These are phyloP conservation scores for Perdita meconis DNA, from an alignment of 2,888 invertebrate species.

Conservation along the genomic window DNA sequence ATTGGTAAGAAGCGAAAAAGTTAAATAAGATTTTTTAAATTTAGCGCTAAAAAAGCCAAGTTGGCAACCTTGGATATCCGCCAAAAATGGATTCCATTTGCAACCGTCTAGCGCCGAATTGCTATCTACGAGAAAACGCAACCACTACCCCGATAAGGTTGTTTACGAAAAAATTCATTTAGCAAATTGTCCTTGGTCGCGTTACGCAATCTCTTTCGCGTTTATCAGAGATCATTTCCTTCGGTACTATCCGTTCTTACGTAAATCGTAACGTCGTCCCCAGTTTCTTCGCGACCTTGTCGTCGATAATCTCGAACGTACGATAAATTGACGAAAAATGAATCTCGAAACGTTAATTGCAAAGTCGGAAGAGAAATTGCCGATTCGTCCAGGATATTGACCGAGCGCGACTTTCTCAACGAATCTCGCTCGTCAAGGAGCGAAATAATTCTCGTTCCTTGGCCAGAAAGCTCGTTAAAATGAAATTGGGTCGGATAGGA, in stretches of 20 bases:
- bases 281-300: slow-evolving; percentile 2
- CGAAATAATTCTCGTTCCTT: too few relatives aligned
- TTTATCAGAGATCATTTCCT: slow-evolving; percentile 6
- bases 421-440: too few relatives aligned
- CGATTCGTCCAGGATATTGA: too few relatives aligned
- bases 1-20: too few relatives aligned
- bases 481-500: too few relatives aligned
- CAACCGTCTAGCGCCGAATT: background rate
- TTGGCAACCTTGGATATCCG: too few relatives aligned
- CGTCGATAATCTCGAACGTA: background rate
- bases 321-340: slow-evolving; percentile 24
- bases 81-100: too few relatives aligned
- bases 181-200: slow-evolving; percentile 9
- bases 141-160: background rate
- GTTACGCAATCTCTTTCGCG: slow-evolving; percentile 15
- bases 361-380: background rate
- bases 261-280: slow-evolving; percentile 27
- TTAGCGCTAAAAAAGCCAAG: too few relatives aligned
- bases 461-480: too few relatives aligned
- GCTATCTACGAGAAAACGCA: slow-evolving; percentile 1
- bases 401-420: too few relatives aligned
- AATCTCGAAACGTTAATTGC: slow-evolving; percentile 21
- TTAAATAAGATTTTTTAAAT: too few relatives aligned
- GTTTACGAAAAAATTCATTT: slow-evolving; percentile 11
- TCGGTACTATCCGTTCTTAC: slow-evolving; percentile 21